A percentile compares a stretch with the other conserved stretches of the same genome.
Conservation (phyloP, 2,888 invertebrate genomes). For the Fragum whitleyi region DNA sequence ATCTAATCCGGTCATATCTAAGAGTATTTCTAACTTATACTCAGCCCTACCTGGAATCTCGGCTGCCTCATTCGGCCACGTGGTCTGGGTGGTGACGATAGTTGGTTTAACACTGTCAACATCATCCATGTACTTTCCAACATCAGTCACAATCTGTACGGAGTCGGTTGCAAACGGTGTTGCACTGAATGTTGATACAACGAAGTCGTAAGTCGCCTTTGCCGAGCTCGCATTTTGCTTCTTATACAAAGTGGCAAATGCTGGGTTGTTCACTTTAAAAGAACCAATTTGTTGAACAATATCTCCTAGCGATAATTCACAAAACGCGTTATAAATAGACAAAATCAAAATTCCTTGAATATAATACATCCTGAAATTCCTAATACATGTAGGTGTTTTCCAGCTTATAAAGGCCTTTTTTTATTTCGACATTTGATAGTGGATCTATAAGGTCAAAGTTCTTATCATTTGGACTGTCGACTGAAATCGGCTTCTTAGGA, state of each 20-base stretch:
- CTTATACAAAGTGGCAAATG: constrained; percentile 34
- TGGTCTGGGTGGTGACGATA: constrained; percentile 36
- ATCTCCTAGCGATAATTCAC: neutral
- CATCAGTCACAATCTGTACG: constrained; percentile 24
- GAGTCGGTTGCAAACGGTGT: constrained; percentile 37
- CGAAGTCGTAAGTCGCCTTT: constrained; percentile 29
- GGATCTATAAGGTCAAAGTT: too few relatives aligned
- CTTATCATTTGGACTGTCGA: too few relatives aligned
- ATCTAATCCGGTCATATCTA: too few relatives aligned
- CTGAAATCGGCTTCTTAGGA: too few relatives aligned
- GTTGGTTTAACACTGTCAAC: constrained; percentile 18
- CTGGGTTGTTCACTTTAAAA: constrained; percentile 43
- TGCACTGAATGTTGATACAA: constrained; percentile 37
- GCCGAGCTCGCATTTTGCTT: constrained; percentile 6
- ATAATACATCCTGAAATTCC: neutral
- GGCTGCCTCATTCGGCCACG: constrained; percentile 45
- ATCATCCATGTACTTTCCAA: constrained; percentile 31
- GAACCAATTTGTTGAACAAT: constrained; percentile 26
- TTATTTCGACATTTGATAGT: too few relatives aligned
- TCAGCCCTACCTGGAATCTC: constrained; percentile 36
- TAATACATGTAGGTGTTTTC: neutral
- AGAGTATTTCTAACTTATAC: too few relatives aligned
- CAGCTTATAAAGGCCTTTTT: too few relatives aligned
- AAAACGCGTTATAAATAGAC: neutral
- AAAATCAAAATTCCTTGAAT: neutral